Conservation (phyloP, 2,888 invertebrate genomes). For the Cecidostiba fungosa region DNA sequence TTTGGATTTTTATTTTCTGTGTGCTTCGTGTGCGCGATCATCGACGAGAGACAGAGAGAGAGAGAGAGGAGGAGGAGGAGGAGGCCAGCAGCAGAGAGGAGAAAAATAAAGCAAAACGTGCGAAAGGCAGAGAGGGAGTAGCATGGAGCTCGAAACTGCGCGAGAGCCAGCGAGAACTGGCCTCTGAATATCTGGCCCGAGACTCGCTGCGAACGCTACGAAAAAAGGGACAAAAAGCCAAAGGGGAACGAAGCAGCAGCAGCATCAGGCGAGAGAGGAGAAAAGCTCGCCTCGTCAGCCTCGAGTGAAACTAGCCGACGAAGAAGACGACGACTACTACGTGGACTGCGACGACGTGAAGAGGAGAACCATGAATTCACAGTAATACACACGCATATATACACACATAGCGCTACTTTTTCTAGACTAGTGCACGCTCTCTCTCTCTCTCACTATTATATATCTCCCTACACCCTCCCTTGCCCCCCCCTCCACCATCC, state of each 20-base stretch:
- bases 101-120: slow-evolving; percentile 27
- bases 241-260: background rate
- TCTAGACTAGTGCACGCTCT: slow-evolving; percentile 10
- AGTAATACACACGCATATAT: slow-evolving; percentile 51
- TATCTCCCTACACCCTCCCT: background rate
- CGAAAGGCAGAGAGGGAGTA: background rate
- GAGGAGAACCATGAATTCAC: slow-evolving; percentile 57
- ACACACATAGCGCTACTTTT: slow-evolving; percentile 23
- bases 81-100: slow-evolving; percentile 11
- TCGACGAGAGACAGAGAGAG: slow-evolving; percentile 18
- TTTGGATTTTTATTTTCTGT: background rate
- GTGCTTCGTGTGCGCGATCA: slow-evolving; percentile 13
- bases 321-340: background rate
- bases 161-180: slow-evolving; percentile 21
- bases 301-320: slow-evolving; percentile 6
- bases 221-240: slow-evolving; percentile 15
- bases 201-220: background rate
- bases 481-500: background rate
- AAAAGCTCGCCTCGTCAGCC: slow-evolving; percentile 30
- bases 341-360: background rate
- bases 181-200: slow-evolving; percentile 28
- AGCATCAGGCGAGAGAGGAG: background rate
- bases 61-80: background rate
- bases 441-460: background rate
- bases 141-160: slow-evolving; percentile 37